phyloP scores from a whole-genome alignment of 2,888 invertebrate species.

The Acleris laterana region DNA sequence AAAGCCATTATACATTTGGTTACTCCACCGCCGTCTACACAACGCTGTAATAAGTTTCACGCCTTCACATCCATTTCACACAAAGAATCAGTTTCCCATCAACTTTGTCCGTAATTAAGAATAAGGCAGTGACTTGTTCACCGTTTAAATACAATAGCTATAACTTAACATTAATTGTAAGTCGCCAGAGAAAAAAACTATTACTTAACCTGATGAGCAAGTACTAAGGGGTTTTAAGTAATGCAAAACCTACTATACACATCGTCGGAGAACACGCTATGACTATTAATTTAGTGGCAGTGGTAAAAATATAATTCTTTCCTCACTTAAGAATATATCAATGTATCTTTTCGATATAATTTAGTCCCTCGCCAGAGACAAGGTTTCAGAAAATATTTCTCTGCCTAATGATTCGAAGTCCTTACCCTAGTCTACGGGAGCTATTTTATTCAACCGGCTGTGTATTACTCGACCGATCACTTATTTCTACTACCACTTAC shows the following conservation, averaged over 20 bases:
- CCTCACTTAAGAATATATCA: constrained; percentile 56
- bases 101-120: constrained; percentile 26
- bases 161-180: constrained; percentile 6
- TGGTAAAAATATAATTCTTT: constrained; percentile 77
- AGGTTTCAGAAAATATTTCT: constrained; percentile 73
- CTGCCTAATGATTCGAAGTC: constrained; percentile 60
- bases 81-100: constrained; percentile 19
- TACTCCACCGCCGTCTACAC: constrained; percentile 39
- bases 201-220: constrained; percentile 50
- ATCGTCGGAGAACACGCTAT: constrained; percentile 51
- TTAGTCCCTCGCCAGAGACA: constrained; percentile 53
- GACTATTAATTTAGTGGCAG: constrained; percentile 68
- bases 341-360: constrained; percentile 61
- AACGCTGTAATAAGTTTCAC: constrained; percentile 78
- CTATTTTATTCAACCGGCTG: constrained; percentile 50
- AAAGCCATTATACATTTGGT: constrained; percentile 42
- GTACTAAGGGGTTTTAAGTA: constrained; percentile 44
- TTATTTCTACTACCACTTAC: constrained; percentile 24
- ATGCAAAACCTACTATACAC: constrained; percentile 49
- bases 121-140: constrained; percentile 23
- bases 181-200: constrained; percentile 13
- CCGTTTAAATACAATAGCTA: constrained; percentile 14
- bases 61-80: constrained; percentile 58
- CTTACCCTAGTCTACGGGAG: constrained; percentile 53
- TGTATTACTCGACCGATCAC: constrained; percentile 24